Conservation (phyloP, 2,888 invertebrate species). For the Brachypterus glaber region DNA sequence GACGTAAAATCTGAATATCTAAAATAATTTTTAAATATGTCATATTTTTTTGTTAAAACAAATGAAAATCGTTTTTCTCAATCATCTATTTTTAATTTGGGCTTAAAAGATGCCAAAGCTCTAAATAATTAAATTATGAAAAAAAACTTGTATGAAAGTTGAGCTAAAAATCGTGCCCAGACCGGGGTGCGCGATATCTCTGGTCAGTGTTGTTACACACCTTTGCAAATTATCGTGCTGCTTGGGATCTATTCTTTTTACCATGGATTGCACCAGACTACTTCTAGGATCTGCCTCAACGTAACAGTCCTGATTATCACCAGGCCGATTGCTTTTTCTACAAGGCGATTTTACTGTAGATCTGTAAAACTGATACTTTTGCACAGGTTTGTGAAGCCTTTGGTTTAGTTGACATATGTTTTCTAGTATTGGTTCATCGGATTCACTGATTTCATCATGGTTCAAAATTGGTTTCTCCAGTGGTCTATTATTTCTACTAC, state of each 20-base stretch:
- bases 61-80: no score
- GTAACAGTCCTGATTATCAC: constrained; percentile 12
- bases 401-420: neutral
- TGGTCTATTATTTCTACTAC: constrained; percentile 34
- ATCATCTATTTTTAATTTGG: no score
- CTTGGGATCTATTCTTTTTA: constrained; percentile 22
- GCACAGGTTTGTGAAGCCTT: no score
- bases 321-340: constrained; percentile 4
- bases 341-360: neutral
- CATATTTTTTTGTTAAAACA: no score
- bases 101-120: no score
- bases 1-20: no score
- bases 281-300: constrained; percentile 13
- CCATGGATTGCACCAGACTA: constrained; percentile 23
- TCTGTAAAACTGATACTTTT: constrained; percentile 8
- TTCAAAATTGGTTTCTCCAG: constrained; percentile 31
- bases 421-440: constrained; percentile 26
- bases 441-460: constrained; percentile 25
- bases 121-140: no score
- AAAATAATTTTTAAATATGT: no score
- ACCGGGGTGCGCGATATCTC: no score
- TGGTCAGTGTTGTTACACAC: neutral
- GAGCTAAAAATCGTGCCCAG: no score
- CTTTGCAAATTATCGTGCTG: no score
- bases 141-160: no score